Evolutionary conservation across 2,113 vertebrate genomes (phyloP).

Genomic region (rat (Rattus norvegicus)): DNA sequence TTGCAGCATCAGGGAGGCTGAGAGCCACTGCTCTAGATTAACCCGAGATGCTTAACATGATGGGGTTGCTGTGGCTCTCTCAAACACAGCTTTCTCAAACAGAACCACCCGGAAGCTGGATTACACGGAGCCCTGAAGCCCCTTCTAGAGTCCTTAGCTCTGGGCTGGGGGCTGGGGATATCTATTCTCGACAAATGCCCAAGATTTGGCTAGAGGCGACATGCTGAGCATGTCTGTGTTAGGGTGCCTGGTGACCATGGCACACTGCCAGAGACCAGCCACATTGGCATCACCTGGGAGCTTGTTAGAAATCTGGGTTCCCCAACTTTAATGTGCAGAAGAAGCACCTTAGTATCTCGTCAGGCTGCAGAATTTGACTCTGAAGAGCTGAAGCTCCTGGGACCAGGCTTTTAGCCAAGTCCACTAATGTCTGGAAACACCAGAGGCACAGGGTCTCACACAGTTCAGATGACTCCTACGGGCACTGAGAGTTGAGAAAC

Average conservation of each 20-base stretch:
- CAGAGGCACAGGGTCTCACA: background rate
- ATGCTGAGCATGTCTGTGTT: background rate
- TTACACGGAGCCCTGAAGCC: background rate
- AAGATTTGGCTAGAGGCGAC: accelerated
- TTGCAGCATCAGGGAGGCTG: background rate
- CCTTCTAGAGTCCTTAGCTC: background rate
- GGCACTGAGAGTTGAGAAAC: background rate
- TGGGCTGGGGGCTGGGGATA: background rate
- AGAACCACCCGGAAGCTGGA: background rate
- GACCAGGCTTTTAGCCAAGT: background rate
- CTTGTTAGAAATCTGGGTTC: background rate
- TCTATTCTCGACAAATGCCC: background rate
- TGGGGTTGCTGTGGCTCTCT: background rate
- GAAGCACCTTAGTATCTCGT: background rate
- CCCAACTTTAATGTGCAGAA: background rate
- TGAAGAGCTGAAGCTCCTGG: background rate
- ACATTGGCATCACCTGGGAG: background rate
- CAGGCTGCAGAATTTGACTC: background rate
- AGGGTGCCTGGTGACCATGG: background rate
- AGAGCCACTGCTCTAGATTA: too few species aligned
- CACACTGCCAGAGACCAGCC: accelerated
- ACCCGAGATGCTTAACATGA: background rate
- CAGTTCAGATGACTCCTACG: background rate
- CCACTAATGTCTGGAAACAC: background rate
- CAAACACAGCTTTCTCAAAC: background rate